These are phyloP conservation scores for Entomyzon cyanotis DNA, from an alignment of 2,113 vertebrate genomes.

Conservation along the genomic window DNA sequence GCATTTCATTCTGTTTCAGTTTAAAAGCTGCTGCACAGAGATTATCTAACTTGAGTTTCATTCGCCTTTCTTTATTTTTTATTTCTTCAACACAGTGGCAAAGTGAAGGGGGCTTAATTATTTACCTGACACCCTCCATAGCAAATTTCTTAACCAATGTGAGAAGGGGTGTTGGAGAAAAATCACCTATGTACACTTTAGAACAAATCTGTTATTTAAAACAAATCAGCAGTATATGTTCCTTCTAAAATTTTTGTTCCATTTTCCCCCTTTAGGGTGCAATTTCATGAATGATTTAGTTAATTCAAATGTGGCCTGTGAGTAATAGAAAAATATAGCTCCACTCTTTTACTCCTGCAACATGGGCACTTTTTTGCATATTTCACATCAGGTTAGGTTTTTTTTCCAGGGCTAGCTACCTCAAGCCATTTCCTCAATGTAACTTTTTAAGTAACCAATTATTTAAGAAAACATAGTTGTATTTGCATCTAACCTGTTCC, in stretches of 20 bases:
- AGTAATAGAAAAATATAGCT: neutral
- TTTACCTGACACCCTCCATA: neutral
- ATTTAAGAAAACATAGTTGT: neutral
- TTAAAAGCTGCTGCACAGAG: neutral
- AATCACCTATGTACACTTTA: neutral
- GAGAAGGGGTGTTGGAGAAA: neutral
- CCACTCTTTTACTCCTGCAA: neutral
- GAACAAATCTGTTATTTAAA: neutral
- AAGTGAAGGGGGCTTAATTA: neutral
- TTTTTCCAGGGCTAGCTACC: neutral
- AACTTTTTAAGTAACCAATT: neutral
- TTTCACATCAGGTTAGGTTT: neutral
- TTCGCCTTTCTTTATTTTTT: neutral
- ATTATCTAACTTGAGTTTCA: neutral
- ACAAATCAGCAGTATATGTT: neutral
- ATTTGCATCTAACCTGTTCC: neutral
- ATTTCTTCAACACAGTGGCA: neutral
- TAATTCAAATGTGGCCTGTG: neutral
- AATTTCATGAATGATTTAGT: neutral
- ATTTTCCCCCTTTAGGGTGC: neutral
- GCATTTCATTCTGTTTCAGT: neutral
- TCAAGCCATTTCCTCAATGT: neutral
- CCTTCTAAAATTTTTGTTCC: neutral
- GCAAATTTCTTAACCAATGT: neutral
- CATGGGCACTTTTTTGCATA: fast-evolving